Base-by-base conservation (phyloP, 2,888 invertebrate species). In the Notocelia uddmanniana region DNA sequence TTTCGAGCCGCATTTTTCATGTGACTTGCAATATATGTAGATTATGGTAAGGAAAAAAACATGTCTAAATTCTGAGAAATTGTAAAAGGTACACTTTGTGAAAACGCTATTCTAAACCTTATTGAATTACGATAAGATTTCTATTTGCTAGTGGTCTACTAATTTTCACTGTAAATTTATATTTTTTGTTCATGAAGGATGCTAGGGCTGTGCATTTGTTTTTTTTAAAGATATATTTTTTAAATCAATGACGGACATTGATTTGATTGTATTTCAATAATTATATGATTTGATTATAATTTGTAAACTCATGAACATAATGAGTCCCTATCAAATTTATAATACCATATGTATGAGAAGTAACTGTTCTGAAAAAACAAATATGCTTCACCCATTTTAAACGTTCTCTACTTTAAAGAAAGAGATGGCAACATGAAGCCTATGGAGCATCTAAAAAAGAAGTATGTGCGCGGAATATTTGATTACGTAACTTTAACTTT, bases 211-310 rank as follows among this genome's bases (percentile, higher is more conserved):
- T 64, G 41, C 37, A 58, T 63, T 41, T 21, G 34, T 54, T 54
- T 59, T 37, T 57, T 69, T 55, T 55, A 57, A n/a, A 41, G 11
- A 41, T 59, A 59, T 70, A 64, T 66, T 59, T 31, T 59, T 52
- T 5, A n/a, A 70, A 64, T 34, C 9, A 21, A 58, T 57, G 21
- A 18, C 18, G 11, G 37, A 37, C 34, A 58, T 66, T 52, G 62
- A 34, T 64, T 64, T 66, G 50, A 58, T 63, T 66, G 37, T 58
- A 52, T 57, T 64, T 66, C 52, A 41, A 31, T 52, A 59, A 66
- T 41, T 52, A 31, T 59, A 63, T 50, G 8, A 13, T 50, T 50
- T 19, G 11, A 11, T 50, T 23, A 59, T 64, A 15, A 52, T 37
- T 64, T 37, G 21, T 37, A 37, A 63, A 50, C 6, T 23, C 15